Evolutionary conservation across 2,797 vertebrate genomes (phyloP).

Genomic region (Pipistrellus kuhlii): DNA sequence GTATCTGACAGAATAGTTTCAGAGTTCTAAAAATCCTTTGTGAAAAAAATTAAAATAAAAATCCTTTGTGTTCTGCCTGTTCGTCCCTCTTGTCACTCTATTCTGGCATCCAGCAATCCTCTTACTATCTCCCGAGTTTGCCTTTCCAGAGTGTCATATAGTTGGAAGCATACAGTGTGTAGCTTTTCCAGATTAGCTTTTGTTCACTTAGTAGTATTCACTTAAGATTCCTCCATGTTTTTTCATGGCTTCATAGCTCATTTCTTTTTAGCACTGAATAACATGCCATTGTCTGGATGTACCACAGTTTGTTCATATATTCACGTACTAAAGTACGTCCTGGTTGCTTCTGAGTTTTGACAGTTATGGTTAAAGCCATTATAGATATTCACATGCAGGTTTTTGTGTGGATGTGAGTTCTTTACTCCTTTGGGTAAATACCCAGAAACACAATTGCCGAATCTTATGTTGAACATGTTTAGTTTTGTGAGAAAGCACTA

Average conservation of each 20-base stretch:
- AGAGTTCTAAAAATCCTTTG: background rate
- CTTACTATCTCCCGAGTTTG: background rate
- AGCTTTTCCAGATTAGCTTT: background rate
- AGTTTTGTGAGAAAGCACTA: background rate
- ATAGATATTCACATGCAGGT: background rate
- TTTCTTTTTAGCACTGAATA: background rate
- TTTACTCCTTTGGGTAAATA: background rate
- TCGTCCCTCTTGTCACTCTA: background rate
- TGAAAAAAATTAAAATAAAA: background rate
- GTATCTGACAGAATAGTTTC: background rate
- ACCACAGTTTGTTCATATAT: background rate
- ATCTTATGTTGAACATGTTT: background rate
- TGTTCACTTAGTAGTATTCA: background rate
- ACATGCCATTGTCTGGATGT: background rate
- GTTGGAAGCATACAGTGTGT: background rate
- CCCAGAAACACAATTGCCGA: background rate
- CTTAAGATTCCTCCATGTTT: background rate
- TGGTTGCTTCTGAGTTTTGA: slow-evolving; percentile 19
- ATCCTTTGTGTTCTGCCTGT: background rate
- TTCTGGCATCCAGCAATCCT: background rate
- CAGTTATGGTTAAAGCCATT: background rate
- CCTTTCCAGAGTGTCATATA: background rate
- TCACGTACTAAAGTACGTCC: background rate
- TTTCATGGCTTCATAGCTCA: slow-evolving; percentile 5
- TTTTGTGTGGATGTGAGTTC: slow-evolving; percentile 15